Base-by-base conservation (phyloP, 2,797 vertebrate genomes). In the Choloepus didactylus region DNA sequence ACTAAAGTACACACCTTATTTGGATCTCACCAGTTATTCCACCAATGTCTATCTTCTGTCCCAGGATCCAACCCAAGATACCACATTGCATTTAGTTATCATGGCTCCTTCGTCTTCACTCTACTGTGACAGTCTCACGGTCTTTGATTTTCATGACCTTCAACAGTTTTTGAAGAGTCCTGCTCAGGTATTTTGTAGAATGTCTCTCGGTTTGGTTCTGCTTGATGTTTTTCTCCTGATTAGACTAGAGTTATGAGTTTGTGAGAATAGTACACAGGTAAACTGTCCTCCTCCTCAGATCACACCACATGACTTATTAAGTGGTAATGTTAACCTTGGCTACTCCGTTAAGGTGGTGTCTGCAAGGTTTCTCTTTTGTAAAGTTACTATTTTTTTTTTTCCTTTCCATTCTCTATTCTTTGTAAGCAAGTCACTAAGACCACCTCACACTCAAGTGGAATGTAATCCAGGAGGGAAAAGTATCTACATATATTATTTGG, bases 151-250 rank as follows among this genome's bases (percentile, higher is more conserved):
- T 87, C 29, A 64, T 81, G 46, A 51, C 56, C 56, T 87, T 70
- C 69, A 44, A 82, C n/a, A 84, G n/a, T 86, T 95, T 95, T 86
- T 87, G 49, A 92, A 91, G 82, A 94, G 27, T 76, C 66, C 29
- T 82, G 23, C 15, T 54, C 73, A 92, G 46, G 38, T 89, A 44
- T 66, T 64, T 94, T 44, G 5, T 89, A 69, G 85, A 69, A 59
- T 86, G 9, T 64, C 62, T 75, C 66, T 93, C 27, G 73, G 6
- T 86, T 85, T 89, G 76, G 56, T 16, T 94, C 73, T 29, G 12
- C 67, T 62, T 87, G n/a, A 77, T 86, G 54, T n/a, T 83, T 87
- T 92, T 69, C 46, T 69, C 25, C 79, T 56, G 16, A 92, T n/a
- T 76, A 76, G 25, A 92, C 38, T 70, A 76, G 35, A 21, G 15